Evolutionary conservation across 2,797 vertebrate species (phyloP).

Genomic region (Diglossa cyanea): DNA sequence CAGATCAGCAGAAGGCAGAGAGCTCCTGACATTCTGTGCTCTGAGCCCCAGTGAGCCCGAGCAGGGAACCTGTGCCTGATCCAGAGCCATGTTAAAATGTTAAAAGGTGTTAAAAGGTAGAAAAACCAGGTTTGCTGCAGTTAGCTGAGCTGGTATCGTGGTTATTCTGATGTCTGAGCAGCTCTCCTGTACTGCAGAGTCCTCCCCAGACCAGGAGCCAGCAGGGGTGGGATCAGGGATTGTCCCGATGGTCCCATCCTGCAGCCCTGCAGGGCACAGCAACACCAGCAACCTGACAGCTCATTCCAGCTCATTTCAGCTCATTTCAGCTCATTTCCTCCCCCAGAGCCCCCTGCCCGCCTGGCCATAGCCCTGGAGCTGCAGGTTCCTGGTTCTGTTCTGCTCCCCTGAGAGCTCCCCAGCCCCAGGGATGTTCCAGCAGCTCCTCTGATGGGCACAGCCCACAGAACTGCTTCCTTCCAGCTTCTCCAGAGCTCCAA

Average conservation of each 20-base stretch:
- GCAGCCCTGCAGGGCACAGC: not conserved
- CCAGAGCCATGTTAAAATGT: not conserved
- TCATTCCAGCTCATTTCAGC: not conserved
- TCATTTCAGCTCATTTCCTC: not conserved
- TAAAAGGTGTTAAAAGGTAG: not conserved
- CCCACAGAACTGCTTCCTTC: not conserved
- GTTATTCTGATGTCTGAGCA: not conserved
- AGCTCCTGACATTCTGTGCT: not conserved
- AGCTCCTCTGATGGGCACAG: not conserved
- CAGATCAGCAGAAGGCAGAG: not conserved
- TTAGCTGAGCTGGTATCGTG: not conserved
- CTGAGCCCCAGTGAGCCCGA: not conserved
- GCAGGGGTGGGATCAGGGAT: not conserved
- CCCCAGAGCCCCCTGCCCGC: not conserved
- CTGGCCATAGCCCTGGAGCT: not conserved
- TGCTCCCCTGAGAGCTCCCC: not conserved
- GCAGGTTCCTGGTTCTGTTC: not conserved
- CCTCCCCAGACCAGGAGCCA: not conserved
- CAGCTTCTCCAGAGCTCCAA: not conserved
- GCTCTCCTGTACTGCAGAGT: not conserved
- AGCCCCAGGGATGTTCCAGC: not conserved
- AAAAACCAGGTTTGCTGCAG: not conserved
- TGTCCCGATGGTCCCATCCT: not conserved
- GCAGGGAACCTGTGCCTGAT: not conserved
- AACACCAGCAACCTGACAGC: not conserved